These are phyloP conservation scores for Polypedilum vanderplanki DNA, from an alignment of 1,140 invertebrate species.

Conservation along the genomic window DNA sequence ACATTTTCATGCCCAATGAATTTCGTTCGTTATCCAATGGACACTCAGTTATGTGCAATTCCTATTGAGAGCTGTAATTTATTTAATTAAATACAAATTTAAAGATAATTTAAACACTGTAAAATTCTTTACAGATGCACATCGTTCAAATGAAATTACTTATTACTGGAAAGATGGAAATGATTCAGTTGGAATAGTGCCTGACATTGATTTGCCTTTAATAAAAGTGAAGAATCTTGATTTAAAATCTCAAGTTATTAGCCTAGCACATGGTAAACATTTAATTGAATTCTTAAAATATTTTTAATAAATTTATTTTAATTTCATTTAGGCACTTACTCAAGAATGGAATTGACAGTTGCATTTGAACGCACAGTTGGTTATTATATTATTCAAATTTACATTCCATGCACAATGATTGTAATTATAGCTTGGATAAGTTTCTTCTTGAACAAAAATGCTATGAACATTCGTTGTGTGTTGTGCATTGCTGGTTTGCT, in stretches of 20 bases:
- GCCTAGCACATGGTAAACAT: neutral
- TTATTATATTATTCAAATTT: conserved; percentile 9
- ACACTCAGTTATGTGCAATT: neutral
- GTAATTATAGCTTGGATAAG: neutral
- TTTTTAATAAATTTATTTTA: neutral
- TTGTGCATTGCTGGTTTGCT: neutral
- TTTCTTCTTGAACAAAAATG: neutral
- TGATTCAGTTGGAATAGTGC: neutral
- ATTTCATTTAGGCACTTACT: neutral
- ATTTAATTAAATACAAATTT: neutral
- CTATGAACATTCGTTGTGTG: neutral
- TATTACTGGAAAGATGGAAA: neutral
- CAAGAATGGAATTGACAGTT: neutral
- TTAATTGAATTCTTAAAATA: neutral
- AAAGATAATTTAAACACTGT: too few relatives aligned
- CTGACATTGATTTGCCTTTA: neutral
- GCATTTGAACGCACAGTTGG: neutral
- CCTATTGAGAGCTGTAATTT: conserved; percentile 21
- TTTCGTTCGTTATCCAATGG: neutral
- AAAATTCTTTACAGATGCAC: too few relatives aligned
- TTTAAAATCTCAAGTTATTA: neutral
- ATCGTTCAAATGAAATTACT: too few relatives aligned
- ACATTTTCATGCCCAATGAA: conserved; percentile 15
- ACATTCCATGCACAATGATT: neutral
- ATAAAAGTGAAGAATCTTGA: neutral